Base-by-base conservation (phyloP, 2,797 vertebrate species). In the Cyprinodon diabolis region DNA sequence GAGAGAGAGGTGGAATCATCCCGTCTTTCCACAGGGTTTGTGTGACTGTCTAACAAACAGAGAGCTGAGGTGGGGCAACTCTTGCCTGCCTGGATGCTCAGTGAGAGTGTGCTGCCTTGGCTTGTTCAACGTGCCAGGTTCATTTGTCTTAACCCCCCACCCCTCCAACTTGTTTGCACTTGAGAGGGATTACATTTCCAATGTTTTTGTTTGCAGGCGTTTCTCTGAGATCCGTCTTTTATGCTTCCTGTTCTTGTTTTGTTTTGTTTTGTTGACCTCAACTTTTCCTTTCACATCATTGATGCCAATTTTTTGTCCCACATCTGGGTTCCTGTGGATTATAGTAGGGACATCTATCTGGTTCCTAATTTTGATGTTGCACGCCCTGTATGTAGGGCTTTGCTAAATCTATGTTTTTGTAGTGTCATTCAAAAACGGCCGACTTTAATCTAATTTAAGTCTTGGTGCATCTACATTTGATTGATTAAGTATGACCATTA, bases 101-200 rank as follows among this genome's bases (percentile, higher is more conserved):
- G 78, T 68, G 73, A 82, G 81, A 85, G 80, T 30, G 80, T 30
- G 72, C 75, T 90, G 92, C 89, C 84, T 49, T 63, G 72, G 87
- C 89, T 88, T 91, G 91, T 89, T 66, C 1, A 81, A 82, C 77
- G 55, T 88, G 84, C 88, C 85, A 40, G 37, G 75, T 88, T 74
- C 74, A 69, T 83, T 78, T 77, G 76, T 55, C 81, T 81, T 84
- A 86, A 87, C 81, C 72, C 76, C 82, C 30, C 21, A 2, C 6
- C 65, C 47, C 30, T 35, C 58, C 37, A 21, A 88, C 68, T 75
- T 87, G 83, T 89, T 87, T 90, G 82, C 79, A 67, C 86, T 87
- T 78, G 82, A 78, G 40, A 75, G 8, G 85, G 85, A 89, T 89
- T 87, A 87, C 67, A 68, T 71, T 56, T 85, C 71, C 76, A 84